phyloP scores from a whole-genome alignment of 1,140 invertebrate species.

The Pinna nobilis region DNA sequence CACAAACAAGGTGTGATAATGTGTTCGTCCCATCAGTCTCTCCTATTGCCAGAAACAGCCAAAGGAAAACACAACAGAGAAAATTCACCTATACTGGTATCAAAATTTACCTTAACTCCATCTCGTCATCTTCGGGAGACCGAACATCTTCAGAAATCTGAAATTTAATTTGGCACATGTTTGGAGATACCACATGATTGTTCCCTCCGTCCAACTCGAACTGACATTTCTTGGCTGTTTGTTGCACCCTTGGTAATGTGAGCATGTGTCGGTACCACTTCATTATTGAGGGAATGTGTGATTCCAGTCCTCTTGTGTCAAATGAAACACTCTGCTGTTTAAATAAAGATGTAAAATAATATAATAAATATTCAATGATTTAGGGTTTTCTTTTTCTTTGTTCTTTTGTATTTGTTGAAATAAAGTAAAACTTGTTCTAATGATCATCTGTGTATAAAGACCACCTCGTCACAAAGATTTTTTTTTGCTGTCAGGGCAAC shows the following conservation, averaged over 20 bases:
- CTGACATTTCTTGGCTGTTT: slow-evolving; percentile 45
- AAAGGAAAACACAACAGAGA: too few relatives aligned
- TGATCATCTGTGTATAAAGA: too few relatives aligned
- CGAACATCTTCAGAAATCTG: slow-evolving; percentile 25
- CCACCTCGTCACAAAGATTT: too few relatives aligned
- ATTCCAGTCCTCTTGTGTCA: slow-evolving; percentile 11
- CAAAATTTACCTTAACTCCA: slow-evolving; percentile 49
- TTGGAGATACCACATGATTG: background rate
- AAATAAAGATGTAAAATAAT: background rate
- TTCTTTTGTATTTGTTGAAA: too few relatives aligned
- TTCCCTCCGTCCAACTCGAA: slow-evolving; percentile 41
- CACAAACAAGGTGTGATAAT: too few relatives aligned
- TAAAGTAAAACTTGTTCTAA: too few relatives aligned
- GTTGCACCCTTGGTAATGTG: slow-evolving; percentile 51
- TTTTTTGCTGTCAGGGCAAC: too few relatives aligned
- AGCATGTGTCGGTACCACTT: slow-evolving; percentile 62
- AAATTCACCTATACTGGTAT: too few relatives aligned
- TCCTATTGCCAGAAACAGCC: too few relatives aligned
- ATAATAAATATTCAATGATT: background rate
- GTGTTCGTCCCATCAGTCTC: too few relatives aligned
- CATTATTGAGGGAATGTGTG: slow-evolving; percentile 50
- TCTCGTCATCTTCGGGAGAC: slow-evolving; percentile 48
- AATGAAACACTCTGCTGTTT: slow-evolving; percentile 44
- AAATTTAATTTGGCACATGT: background rate
- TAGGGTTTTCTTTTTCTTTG: too few relatives aligned